phyloP scores from a whole-genome alignment of 2,797 vertebrate genomes.

The Sparidentex hasta region DNA sequence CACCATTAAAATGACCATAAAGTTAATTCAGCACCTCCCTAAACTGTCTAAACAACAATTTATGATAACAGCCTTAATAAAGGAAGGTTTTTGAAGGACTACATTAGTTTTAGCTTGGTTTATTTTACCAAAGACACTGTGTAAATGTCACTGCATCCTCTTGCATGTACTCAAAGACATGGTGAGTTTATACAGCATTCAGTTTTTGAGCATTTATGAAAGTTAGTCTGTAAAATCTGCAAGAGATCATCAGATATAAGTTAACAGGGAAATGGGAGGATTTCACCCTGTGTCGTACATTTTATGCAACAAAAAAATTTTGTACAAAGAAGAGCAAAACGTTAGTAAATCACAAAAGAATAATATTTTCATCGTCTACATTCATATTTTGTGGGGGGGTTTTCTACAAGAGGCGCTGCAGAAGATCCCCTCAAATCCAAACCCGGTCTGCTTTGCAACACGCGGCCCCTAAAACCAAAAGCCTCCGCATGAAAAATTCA shows the following conservation, averaged over 20 bases:
- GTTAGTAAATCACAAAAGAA: not conserved
- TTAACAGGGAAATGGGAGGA: not conserved
- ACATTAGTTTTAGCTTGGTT: not conserved
- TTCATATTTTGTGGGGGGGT: not conserved
- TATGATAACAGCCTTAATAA: not conserved
- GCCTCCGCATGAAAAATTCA: conserved; percentile 2
- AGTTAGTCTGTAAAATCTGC: not conserved
- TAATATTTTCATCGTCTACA: not conserved
- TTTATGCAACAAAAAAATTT: not conserved
- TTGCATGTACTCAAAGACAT: not conserved
- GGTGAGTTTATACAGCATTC: accelerated
- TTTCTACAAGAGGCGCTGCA: not conserved
- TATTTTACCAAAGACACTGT: conserved; percentile 4
- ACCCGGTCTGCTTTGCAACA: not conserved
- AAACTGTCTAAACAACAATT: not conserved
- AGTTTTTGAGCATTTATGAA: not conserved
- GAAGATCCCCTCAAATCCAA: not conserved
- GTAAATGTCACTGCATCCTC: not conserved
- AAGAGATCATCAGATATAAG: not conserved
- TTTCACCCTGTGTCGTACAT: conserved; percentile 2
- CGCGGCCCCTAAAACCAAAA: not conserved
- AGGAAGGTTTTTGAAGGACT: not conserved
- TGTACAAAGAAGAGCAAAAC: not conserved
- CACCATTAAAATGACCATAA: not conserved
- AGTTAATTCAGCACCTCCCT: not conserved